These are phyloP conservation scores for Phyto melanocephala DNA, from an alignment of 2,888 invertebrate genomes.

Conservation along the genomic window DNA sequence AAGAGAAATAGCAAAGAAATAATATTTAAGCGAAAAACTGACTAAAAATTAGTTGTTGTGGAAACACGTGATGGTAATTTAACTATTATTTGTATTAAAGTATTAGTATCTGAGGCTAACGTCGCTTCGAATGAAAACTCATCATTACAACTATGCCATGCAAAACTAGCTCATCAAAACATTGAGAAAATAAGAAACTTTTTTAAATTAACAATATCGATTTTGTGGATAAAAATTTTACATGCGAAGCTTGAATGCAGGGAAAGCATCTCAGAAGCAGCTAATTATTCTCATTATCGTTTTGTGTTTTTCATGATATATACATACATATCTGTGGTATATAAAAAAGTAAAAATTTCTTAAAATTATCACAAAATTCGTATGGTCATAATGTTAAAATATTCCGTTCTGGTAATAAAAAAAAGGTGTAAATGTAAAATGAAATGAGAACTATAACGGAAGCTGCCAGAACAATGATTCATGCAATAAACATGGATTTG, in stretches of 20 bases:
- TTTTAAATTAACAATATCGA: not conserved
- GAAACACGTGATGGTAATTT: not conserved
- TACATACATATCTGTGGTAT: not conserved
- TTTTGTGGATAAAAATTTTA: not conserved
- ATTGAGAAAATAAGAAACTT: not conserved
- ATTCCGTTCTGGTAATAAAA: not conserved
- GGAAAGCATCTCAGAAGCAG: not conserved
- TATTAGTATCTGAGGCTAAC: not conserved
- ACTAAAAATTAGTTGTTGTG: not conserved
- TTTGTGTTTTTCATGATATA: not conserved
- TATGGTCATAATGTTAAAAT: not conserved
- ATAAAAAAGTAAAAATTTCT: not conserved
- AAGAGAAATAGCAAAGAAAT: not conserved
- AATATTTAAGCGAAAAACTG: not conserved
- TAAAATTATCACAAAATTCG: not conserved
- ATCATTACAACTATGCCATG: not conserved
- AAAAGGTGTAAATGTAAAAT: not conserved
- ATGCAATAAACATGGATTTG: too few relatives aligned
- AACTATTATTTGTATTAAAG: not conserved
- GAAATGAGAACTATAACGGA: too few relatives aligned
- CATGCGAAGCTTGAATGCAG: not conserved
- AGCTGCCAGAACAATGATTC: too few relatives aligned
- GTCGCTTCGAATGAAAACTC: not conserved
- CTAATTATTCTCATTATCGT: not conserved
- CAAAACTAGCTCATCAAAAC: not conserved